Conservation (phyloP, 2,113 vertebrate genomes). For the Silurus glanis region DNA sequence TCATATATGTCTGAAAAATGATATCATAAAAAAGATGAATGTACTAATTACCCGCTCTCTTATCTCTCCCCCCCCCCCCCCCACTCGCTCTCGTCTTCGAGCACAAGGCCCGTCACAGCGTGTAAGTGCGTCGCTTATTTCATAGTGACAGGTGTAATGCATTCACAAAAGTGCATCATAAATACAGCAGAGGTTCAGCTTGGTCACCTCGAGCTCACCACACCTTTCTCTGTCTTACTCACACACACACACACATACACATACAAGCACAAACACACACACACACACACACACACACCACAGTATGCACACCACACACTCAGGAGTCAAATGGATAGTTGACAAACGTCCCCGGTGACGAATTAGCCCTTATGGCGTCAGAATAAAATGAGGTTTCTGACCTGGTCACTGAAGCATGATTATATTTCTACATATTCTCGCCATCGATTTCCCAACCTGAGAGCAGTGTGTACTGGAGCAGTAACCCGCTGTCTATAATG, state of each 20-base stretch:
- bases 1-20: constrained; percentile 99
- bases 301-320: constrained; percentile 71
- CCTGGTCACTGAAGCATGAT: constrained; percentile 96
- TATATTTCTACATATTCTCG: constrained; percentile 95
- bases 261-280: constrained; percentile 4
- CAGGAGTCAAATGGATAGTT: constrained; percentile 95
- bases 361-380: constrained; percentile 93
- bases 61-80: constrained; percentile 92
- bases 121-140: constrained; percentile 99
- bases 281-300: constrained; percentile 68
- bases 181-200: constrained; percentile 96
- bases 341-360: constrained; percentile 95
- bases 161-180: constrained; percentile 99
- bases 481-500: constrained; percentile 79
- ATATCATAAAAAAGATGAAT: constrained; percentile 99
- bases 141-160: constrained; percentile 99
- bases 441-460: constrained; percentile 94
- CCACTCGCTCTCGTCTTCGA: constrained; percentile 87
- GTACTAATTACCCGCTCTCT: constrained; percentile 99
- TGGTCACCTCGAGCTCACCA: constrained; percentile 88
- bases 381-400: constrained; percentile 99
- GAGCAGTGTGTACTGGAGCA: constrained; percentile 79
- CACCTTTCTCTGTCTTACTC: neutral
- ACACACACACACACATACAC: constrained; percentile 13
- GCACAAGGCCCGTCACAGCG: constrained; percentile 54